These are phyloP conservation scores for Podarcis lilfordi DNA, from an alignment of 2,797 vertebrate genomes.

Conservation along the genomic window DNA sequence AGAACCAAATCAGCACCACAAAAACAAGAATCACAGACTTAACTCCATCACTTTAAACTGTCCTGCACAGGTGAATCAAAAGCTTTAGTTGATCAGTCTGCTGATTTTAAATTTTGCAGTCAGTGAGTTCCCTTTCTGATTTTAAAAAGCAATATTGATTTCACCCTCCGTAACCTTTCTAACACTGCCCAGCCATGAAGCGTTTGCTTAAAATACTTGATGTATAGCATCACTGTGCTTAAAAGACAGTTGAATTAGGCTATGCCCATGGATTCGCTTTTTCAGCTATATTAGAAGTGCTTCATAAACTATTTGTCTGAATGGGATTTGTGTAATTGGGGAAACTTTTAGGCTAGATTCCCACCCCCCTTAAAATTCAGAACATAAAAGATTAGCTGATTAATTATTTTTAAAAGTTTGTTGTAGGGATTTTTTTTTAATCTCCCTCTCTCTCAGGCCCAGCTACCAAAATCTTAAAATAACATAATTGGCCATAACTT, in stretches of 20 bases:
- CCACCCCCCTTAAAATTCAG: not conserved
- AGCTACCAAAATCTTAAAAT: not conserved
- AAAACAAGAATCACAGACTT: not conserved
- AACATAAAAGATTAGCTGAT: not conserved
- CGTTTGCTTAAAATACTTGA: not conserved
- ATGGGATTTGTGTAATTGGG: not conserved
- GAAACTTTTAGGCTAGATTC: not conserved
- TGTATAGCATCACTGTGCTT: not conserved
- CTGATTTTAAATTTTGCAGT: not conserved
- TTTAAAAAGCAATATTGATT: not conserved
- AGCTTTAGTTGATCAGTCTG: not conserved
- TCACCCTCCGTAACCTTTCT: not conserved
- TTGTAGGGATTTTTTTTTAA: not conserved
- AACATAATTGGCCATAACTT: not conserved
- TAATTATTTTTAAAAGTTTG: no score
- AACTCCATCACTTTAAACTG: not conserved
- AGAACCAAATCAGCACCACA: not conserved
- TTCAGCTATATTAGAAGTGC: not conserved
- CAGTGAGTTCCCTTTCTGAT: not conserved
- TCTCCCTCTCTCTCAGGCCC: not conserved
- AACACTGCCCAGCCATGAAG: not conserved
- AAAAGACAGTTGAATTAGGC: not conserved
- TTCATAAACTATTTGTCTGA: not conserved
- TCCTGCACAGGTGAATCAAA: not conserved
- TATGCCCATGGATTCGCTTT: not conserved